Percentiles rank a stretch among this genome's conserved stretches.
These are phyloP conservation scores for Drosophila atripex DNA, from an alignment of 2,888 invertebrate genomes.

Conservation along the genomic window DNA sequence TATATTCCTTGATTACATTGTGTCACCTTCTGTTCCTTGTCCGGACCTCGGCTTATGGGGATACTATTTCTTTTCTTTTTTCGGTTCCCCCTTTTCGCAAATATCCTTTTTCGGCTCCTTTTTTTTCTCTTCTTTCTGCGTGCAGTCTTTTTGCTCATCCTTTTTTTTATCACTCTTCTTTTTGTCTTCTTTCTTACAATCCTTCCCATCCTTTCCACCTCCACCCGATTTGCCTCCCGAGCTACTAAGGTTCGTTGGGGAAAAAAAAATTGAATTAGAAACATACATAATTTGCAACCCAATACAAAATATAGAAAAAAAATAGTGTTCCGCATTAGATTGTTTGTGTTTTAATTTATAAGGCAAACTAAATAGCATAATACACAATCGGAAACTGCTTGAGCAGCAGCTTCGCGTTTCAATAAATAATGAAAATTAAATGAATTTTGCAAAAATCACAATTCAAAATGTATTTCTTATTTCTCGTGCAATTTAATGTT, in stretches of 20 bases:
- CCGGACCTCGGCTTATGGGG: background rate
- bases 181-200: background rate
- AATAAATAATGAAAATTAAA: constrained; percentile 59
- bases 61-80: constrained; percentile 7
- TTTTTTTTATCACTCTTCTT: constrained; percentile 1
- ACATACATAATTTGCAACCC: too few species aligned
- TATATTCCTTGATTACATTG: background rate
- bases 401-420: constrained; percentile 55
- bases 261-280: background rate
- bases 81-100: constrained; percentile 4
- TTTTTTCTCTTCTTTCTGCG: constrained; percentile 1
- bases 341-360: constrained; percentile 57
- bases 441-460: constrained; percentile 60
- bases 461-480: constrained; percentile 23
- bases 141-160: background rate
- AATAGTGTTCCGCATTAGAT: constrained; percentile 19
- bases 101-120: constrained; percentile 9
- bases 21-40: background rate
- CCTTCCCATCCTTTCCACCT: constrained; percentile 1
- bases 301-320: constrained; percentile 13
- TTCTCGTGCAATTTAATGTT: constrained; percentile 38
- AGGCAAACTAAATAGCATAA: constrained; percentile 63
- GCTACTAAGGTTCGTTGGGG: constrained; percentile 9
- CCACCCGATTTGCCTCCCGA: constrained; percentile 3
- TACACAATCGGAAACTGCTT: constrained; percentile 53